phyloP scores from a whole-genome alignment of 2,888 invertebrate species.

The Pandemis heparana region DNA sequence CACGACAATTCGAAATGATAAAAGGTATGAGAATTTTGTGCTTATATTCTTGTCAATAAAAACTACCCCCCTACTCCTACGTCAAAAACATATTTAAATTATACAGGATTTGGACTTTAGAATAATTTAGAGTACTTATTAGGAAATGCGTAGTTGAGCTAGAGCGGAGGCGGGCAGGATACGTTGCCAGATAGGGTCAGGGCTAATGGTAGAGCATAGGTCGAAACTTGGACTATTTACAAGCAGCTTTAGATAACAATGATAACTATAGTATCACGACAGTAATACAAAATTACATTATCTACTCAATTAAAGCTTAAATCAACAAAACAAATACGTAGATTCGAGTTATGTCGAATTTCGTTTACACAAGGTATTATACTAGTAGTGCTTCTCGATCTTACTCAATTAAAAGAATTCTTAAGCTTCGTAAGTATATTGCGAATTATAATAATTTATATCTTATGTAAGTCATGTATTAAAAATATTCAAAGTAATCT shows the following conservation, averaged over 20 bases:
- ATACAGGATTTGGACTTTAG: neutral
- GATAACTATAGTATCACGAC: neutral
- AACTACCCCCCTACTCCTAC: neutral
- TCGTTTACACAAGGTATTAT: no score
- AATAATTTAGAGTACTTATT: neutral
- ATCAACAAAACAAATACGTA: no score
- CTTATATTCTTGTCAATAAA: neutral
- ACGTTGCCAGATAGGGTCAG: constrained; percentile 40
- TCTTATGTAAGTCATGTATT: constrained; percentile 18
- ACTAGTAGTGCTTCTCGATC: no score
- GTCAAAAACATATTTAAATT: neutral
- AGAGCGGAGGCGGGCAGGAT: constrained; percentile 37
- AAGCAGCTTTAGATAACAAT: constrained; percentile 2
- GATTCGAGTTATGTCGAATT: no score
- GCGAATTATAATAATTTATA: constrained; percentile 8
- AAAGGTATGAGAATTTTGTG: neutral
- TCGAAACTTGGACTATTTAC: neutral
- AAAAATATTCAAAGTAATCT: constrained; percentile 28
- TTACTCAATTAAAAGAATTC: neutral
- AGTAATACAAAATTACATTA: neutral
- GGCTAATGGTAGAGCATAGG: constrained; percentile 32
- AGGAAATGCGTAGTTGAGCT: neutral
- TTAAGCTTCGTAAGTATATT: neutral
- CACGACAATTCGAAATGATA: neutral
- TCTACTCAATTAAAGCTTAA: no score